These are phyloP conservation scores for Smittia sp. DNA, from an alignment of 2,888 invertebrate genomes.

Conservation along the genomic window DNA sequence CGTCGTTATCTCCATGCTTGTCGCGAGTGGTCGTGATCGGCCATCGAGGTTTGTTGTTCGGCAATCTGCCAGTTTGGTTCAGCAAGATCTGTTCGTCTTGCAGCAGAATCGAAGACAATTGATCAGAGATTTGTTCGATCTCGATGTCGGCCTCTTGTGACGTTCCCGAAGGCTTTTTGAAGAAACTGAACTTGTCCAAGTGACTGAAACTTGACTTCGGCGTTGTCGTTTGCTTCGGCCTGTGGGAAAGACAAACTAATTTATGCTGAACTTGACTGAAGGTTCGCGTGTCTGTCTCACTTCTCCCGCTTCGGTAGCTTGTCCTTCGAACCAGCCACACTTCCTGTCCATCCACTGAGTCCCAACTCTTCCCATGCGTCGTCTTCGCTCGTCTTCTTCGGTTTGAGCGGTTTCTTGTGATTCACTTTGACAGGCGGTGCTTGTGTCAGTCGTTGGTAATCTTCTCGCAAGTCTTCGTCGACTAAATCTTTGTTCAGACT, in stretches of 20 bases:
- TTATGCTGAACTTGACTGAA: neutral
- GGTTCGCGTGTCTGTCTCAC: neutral
- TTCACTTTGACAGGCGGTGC: neutral
- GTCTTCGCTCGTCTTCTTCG: neutral
- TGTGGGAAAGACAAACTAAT: neutral
- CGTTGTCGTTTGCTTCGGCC: neutral
- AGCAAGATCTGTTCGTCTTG: slow-evolving; percentile 23
- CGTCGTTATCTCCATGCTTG: slow-evolving; percentile 44
- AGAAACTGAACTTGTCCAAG: neutral
- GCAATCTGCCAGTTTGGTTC: slow-evolving; percentile 30
- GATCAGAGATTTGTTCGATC: slow-evolving; percentile 21
- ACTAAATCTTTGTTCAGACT: slow-evolving; percentile 43
- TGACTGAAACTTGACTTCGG: neutral
- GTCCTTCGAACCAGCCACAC: slow-evolving; percentile 25
- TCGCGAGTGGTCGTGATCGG: slow-evolving; percentile 43
- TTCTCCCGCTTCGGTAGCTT: slow-evolving; percentile 6
- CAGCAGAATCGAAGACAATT: slow-evolving; percentile 18
- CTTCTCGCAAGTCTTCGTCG: neutral
- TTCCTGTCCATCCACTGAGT: slow-evolving; percentile 50
- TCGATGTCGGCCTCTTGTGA: slow-evolving; percentile 1
- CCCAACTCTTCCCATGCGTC: slow-evolving; percentile 48
- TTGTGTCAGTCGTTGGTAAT: slow-evolving; percentile 24
- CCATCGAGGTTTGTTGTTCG: slow-evolving; percentile 42
- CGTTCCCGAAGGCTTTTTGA: neutral
- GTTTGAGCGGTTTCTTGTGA: neutral